phyloP scores from a whole-genome alignment of 2,797 vertebrate species.

The Epinephelus awoara region DNA sequence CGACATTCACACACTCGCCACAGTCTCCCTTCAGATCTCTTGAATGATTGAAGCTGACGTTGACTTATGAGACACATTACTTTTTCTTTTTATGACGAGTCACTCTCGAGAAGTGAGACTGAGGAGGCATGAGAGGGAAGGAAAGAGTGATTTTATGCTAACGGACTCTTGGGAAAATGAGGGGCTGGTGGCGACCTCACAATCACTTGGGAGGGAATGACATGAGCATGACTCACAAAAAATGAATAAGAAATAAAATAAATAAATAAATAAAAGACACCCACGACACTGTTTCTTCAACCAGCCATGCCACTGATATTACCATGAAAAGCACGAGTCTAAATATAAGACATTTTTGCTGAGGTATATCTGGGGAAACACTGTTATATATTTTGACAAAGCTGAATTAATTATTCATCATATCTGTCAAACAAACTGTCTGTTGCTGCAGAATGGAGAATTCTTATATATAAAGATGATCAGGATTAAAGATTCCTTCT shows the following conservation, averaged over 20 bases:
- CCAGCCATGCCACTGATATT: conserved; percentile 14
- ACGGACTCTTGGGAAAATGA: conserved; percentile 37
- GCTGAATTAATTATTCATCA: conserved; percentile 70
- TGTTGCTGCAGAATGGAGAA: conserved; percentile 3
- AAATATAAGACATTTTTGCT: conserved; percentile 60
- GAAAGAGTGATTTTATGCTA: conserved; percentile 60
- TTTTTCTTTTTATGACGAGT: conserved; percentile 42
- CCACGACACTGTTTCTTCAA: conserved; percentile 8
- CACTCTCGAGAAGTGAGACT: conserved; percentile 41
- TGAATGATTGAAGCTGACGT: conserved; percentile 40
- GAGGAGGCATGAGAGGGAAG: conserved; percentile 33
- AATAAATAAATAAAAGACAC: not conserved
- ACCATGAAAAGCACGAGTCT: conserved; percentile 29
- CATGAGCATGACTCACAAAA: conserved; percentile 31
- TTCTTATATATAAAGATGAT: conserved; percentile 22
- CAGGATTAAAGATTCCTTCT: not conserved
- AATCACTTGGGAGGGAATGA: conserved; percentile 41
- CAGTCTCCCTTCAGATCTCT: conserved; percentile 51
- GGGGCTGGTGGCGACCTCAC: conserved; percentile 43
- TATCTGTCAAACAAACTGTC: conserved; percentile 51
- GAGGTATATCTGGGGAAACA: conserved; percentile 27
- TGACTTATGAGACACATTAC: conserved; percentile 49
- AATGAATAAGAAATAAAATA: too few species aligned
- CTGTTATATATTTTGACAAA: conserved; percentile 51
- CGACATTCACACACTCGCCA: conserved; percentile 51